Evolutionary conservation across 2,797 vertebrate genomes (phyloP), one percentile per base, ranked within the genome.

Genomic region (Poeciliopsis infans): DNA sequence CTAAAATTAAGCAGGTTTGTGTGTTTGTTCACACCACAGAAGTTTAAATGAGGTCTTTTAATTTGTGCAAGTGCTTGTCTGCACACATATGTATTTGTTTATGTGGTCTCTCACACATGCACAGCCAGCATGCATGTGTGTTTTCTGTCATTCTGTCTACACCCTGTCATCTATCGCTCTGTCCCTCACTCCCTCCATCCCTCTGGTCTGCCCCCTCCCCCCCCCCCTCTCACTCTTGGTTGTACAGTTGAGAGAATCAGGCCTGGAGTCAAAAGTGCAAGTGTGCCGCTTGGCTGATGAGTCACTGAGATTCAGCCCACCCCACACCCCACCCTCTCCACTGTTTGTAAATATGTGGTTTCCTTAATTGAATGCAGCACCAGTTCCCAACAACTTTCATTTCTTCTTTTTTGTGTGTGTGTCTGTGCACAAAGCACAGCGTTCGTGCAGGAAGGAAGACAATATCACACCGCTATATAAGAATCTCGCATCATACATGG

Each of bases 291-390:
- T 81, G 86, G 91, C 86, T 91, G 90, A 93, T 94, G 94, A 95
- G 88, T 95, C 94, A 94, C 90, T 86, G 87, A 86, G 86, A 93
- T 86, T 85, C 92, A 89, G 87, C 85, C 76, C 90, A 85, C 85
- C 89, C 36, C 31, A 28, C 61, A 61, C 90, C 84, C 85, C 89
- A 53, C 64, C 28, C 61, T 64, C 71, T 23, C 33, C 87, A 87
- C 90, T 94, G 93, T 95, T 94, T 93, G 93, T 95, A 95, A 95
- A 95, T 95, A 94, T 95, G 94, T 91, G 94, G 94, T 94, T 91
- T 85, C 81, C 85, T 89, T 94, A 94, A 96, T 95, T 95, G 93
- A 95, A 94, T 70, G 72, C 94, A 95, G 94, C 88, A 94, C 85
- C 82, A 85, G 79, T 93, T 92, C 92, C 85, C 85, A 92, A 93